phyloP scores from a whole-genome alignment of 2,888 invertebrate species.

The Pycnomerus fuliginosus region DNA sequence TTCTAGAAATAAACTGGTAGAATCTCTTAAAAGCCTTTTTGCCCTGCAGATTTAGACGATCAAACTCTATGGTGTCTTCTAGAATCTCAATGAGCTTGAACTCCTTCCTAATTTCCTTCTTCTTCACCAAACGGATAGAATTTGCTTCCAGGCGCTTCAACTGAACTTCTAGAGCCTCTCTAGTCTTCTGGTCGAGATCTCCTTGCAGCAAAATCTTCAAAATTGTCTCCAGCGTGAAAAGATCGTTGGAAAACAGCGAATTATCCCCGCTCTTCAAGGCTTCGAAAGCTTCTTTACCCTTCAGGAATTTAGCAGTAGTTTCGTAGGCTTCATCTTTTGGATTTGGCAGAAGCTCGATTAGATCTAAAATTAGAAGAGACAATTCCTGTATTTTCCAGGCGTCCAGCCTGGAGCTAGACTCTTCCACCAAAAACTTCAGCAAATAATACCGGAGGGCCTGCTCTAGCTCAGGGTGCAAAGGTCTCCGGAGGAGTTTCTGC shows the following conservation, averaged over 20 bases:
- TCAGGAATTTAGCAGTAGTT: constrained; percentile 3
- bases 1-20: constrained; percentile 23
- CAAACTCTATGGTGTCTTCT: constrained; percentile 25
- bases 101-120: constrained; percentile 29
- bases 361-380: too few species aligned
- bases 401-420: too few species aligned
- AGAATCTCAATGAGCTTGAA: constrained; percentile 31
- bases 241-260: constrained; percentile 7
- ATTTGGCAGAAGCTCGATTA: constrained; percentile 5
- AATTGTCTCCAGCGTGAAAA: constrained; percentile 5
- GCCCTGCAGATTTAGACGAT: constrained; percentile 16
- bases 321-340: constrained; percentile 4
- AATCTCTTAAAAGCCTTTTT: constrained; percentile 27
- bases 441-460: too few species aligned
- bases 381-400: too few species aligned
- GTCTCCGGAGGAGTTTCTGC: too few species aligned
- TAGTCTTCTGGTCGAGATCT: constrained; percentile 3
- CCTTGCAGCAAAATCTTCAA: constrained; percentile 7
- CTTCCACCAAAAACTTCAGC: too few species aligned
- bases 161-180: constrained; percentile 19
- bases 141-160: constrained; percentile 11
- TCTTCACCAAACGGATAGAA: constrained; percentile 17
- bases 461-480: too few species aligned
- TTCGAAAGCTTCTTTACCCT: not conserved
- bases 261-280: not conserved